These are phyloP conservation scores for Myoxocephalus aenaeus DNA, from an alignment of 2,797 vertebrate genomes.

Conservation along the genomic window DNA sequence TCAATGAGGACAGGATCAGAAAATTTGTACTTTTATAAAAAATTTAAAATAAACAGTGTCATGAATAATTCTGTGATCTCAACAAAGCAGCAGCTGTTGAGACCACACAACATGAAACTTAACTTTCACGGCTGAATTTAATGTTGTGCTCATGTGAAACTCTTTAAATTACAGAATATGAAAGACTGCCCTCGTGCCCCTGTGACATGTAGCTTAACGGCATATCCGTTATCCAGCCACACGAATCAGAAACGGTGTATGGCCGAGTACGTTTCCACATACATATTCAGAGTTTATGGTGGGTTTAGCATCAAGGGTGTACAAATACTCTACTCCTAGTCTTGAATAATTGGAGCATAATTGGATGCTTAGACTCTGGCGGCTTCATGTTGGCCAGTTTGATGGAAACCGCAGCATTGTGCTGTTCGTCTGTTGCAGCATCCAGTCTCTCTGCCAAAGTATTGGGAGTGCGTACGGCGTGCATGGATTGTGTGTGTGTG, in stretches of 20 bases:
- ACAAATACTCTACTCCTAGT: slow-evolving; percentile 28
- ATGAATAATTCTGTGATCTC: slow-evolving; percentile 22
- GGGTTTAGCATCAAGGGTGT: slow-evolving; percentile 42
- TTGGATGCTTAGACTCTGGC: slow-evolving; percentile 36
- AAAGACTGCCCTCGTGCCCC: neutral
- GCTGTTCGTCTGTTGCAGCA: slow-evolving; percentile 3
- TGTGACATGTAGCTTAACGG: slow-evolving; percentile 2
- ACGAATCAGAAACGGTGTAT: neutral
- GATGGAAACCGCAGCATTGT: slow-evolving; percentile 12
- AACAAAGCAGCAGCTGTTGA: slow-evolving; percentile 12
- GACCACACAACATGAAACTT: slow-evolving; percentile 7
- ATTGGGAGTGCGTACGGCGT: neutral
- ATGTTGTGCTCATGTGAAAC: neutral
- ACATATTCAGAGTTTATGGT: slow-evolving; percentile 38
- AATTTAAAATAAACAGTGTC: slow-evolving; percentile 5
- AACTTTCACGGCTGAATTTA: neutral
- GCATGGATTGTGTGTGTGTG: neutral
- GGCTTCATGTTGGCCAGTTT: slow-evolving; percentile 23
- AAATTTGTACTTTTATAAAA: slow-evolving; percentile 15
- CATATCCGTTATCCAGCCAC: slow-evolving; percentile 32
- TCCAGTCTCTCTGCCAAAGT: neutral
- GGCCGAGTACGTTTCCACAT: neutral
- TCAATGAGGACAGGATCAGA: slow-evolving; percentile 11
- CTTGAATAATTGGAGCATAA: slow-evolving; percentile 35
- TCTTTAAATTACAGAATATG: slow-evolving; percentile 17